Evolutionary conservation across 2,888 invertebrate genomes (phyloP), one percentile per base, ranked within the genome.

Genomic region (Ctenicera cuprea): DNA sequence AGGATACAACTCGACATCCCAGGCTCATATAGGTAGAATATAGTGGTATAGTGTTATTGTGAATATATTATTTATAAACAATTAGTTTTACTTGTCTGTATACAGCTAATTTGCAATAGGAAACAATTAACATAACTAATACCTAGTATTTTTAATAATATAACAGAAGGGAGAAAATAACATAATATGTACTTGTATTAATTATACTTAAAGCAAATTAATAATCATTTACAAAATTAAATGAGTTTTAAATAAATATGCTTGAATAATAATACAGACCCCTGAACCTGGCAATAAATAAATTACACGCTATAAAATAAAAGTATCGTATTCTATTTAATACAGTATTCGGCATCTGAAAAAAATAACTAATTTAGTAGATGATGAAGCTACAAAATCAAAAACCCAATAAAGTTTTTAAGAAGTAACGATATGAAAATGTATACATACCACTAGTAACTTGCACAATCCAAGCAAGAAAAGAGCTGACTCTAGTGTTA

Each of bases 381-480:
- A n/a, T n/a, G n/a, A n/a, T n/a, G n/a, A n/a, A n/a, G 8, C 7
- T 20, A 16, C 41, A 69, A 38, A 66, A 2, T 5, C 1, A 48
- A 48, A 3, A 14, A n/a, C n/a, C n/a, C n/a, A n/a, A n/a, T n/a
- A 48, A 16, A 14, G 2, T 2, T 14, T 16, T 48, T 14, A 16
- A 20, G 2, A 38, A 38, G 2, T 38, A 38, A 38, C 38, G 38
- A 38, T 38, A 38, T 26, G 5, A 26, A 26, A 26, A 26, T 3
- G 5, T 3, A 26, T 14, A 67, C 69, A 74, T 80, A 54, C 80
- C 83, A 0, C 86, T 82, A 0, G 86, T 87, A 11, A 73, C 79
- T 5, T 78, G 67, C 0, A 81, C 61, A 18, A 93, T 91, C 92
- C 92, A 93, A 45, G 86, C 71, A 0, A 93, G 76, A 72, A 88